These are phyloP conservation scores for Scyliorhinus canicula DNA, from an alignment of 2,797 vertebrate species.

Conservation along the genomic window DNA sequence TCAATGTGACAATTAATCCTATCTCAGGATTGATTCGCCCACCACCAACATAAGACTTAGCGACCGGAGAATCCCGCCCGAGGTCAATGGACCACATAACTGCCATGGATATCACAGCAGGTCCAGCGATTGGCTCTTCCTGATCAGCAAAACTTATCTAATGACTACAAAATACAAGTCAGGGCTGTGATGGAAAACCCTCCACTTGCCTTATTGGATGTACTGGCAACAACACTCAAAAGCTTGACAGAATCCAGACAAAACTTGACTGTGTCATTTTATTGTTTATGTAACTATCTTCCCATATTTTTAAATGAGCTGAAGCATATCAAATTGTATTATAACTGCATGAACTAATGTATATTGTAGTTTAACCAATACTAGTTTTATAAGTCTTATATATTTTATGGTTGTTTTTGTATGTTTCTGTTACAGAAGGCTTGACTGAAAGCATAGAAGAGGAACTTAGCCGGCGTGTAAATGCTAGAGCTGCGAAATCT, in stretches of 20 bases:
- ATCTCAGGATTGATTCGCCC: too few species aligned
- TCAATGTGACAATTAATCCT: too few species aligned
- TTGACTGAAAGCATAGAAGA: slow-evolving; percentile 54
- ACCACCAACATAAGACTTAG: too few species aligned
- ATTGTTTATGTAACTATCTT: too few species aligned
- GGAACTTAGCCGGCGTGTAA: slow-evolving; percentile 48
- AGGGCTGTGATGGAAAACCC: not conserved
- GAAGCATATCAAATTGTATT: not conserved
- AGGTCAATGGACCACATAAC: too few species aligned
- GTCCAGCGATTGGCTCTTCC: not conserved
- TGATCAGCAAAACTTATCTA: not conserved
- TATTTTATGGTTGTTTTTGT: slow-evolving; percentile 42
- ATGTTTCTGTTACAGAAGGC: slow-evolving; percentile 51
- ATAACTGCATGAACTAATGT: not conserved
- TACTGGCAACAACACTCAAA: not conserved
- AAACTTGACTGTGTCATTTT: too few species aligned
- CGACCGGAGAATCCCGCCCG: too few species aligned
- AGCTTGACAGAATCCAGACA: not conserved
- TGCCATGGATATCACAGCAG: too few species aligned
- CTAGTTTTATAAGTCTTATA: not conserved
- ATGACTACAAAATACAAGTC: not conserved
- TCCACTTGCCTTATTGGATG: not conserved
- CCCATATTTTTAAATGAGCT: not conserved
- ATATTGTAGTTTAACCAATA: not conserved
- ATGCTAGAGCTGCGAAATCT: slow-evolving; percentile 46